Evolutionary conservation across 64 coral and sea anemone species (phyloP).

Genomic region (Stylophora pistillata): DNA sequence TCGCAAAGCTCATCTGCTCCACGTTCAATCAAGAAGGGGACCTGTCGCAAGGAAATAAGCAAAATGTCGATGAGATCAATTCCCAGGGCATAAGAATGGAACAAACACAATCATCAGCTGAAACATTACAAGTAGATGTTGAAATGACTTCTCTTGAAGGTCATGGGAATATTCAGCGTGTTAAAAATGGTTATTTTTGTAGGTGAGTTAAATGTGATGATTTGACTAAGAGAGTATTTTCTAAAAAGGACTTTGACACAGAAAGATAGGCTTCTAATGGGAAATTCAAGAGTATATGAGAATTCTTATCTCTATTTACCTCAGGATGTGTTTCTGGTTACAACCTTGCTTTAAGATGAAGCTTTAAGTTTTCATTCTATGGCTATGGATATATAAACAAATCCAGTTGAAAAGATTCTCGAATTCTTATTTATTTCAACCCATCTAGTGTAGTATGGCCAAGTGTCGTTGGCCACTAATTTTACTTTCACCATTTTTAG

Average conservation of each 20-base stretch:
- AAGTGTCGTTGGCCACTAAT: not conserved
- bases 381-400: no score
- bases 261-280: no score
- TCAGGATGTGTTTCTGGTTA: no score
- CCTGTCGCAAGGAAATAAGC: not conserved
- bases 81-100: not conserved
- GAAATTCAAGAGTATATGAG: no score
- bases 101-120: not conserved
- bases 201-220: not conserved
- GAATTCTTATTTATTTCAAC: no score
- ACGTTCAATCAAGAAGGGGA: conserved; percentile 4
- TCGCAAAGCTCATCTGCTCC: not conserved
- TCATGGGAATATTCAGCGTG: not conserved
- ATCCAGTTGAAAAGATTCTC: no score
- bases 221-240: not conserved
- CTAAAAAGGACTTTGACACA: not conserved
- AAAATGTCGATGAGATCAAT: not conserved
- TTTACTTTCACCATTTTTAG: conserved; percentile 18
- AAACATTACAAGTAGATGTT: not conserved
- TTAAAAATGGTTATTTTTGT: not conserved
- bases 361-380: no score
- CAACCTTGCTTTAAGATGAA: no score
- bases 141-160: not conserved
- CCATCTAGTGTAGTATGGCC: no score
- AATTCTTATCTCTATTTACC: no score